phyloP scores from a whole-genome alignment of 2,113 vertebrate species.

The Hyaena hyaena region DNA sequence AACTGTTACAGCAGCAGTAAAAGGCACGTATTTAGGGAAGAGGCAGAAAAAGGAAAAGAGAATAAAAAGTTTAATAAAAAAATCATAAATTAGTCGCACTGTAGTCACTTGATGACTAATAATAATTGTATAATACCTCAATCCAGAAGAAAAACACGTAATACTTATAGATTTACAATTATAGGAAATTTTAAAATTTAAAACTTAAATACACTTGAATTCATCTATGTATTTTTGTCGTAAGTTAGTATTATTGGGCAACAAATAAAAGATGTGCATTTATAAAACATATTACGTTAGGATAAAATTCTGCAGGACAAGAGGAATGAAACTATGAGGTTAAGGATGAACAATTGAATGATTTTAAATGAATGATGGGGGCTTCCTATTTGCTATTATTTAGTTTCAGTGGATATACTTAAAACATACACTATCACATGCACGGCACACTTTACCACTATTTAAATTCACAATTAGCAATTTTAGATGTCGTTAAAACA shows the following conservation, averaged over 20 bases:
- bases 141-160: not conserved
- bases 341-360: not conserved
- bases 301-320: not conserved
- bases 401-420: not conserved
- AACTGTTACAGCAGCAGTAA: constrained; percentile 88
- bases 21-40: constrained; percentile 88
- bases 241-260: not conserved
- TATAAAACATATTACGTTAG: not conserved
- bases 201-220: not conserved
- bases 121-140: not conserved
- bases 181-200: not conserved
- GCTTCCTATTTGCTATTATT: not conserved
- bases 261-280: not conserved
- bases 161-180: not conserved
- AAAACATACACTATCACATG: not conserved
- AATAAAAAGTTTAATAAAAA: constrained; percentile 53
- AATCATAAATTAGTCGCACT: not conserved
- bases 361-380: not conserved
- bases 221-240: not conserved
- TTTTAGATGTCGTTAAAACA: not conserved
- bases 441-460: not conserved
- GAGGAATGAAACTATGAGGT: not conserved
- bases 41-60: constrained; percentile 86
- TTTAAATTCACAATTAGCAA: not conserved
- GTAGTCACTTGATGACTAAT: not conserved